Base-by-base conservation (phyloP, 2,888 invertebrate species). In the Hybos culiciformis region DNA sequence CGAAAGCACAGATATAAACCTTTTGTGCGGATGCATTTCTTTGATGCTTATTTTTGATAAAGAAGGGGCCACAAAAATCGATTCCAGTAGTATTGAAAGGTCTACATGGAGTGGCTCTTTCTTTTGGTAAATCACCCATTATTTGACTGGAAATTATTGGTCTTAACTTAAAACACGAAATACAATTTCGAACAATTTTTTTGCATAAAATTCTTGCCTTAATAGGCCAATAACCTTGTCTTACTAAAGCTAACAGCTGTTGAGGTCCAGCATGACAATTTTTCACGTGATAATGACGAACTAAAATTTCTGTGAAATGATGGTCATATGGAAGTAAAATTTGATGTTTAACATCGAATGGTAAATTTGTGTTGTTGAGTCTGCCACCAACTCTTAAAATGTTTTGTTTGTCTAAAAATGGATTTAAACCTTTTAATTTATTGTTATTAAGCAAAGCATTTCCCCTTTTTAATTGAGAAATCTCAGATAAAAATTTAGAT, bases 61-160 rank as follows among this genome's bases (percentile, higher is more conserved):
- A 26, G 7, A 39, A 7, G 7, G 33, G 33, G 8, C 33, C 40
- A 33, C 40, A 41, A 21, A 33, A 41, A 23, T 41, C 40, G 12
- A 41, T 24, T 8, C 40, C 33, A 33, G 23, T 15, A 15, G 9
- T 24, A 4, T 14, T 4, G 24, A 41, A 41, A 17, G 33, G 24
- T 17, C 21, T 32, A 4, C 20, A 6, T 33, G 40, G 40, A 14
- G n/a, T 12, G 18, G 34, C 17, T 9, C 40, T 19, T 6, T 15
- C 2, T 12, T 32, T 5, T 3, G 40, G 40, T 17, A 41, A 12
- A 2, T 33, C 12, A 5, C 40, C 24, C 15, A 41, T 41, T 17
- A 41, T 17, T 32, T 33, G 33, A 4, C 24, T 12, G 7, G 12
- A 5, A 3, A 23, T 15, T 3, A 17, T 15, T 11, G 40, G 33